Percentiles rank a stretch among this genome's conserved stretches.
phyloP scores from a whole-genome alignment of 2,888 invertebrate species.

The Laothoe populi region DNA sequence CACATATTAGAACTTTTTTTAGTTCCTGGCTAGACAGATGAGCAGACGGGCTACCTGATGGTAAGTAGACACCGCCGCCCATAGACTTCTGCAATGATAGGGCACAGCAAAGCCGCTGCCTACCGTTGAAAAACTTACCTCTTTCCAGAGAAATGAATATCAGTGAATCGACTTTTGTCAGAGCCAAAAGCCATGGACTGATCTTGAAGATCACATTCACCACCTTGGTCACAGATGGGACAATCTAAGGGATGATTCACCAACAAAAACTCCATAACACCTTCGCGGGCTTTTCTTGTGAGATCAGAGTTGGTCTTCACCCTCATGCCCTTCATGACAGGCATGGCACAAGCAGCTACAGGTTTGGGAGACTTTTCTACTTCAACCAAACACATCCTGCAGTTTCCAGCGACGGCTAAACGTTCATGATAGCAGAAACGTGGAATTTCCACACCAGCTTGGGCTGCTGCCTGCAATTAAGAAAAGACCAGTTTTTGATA shows the following conservation, averaged over 20 bases:
- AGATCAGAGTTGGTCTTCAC: conserved; percentile 98
- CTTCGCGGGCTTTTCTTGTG: conserved; percentile 89
- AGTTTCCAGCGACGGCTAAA: conserved; percentile 99
- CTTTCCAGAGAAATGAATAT: conserved; percentile 96
- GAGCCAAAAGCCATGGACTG: conserved; percentile 99
- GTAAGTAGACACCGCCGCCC: too few relatives aligned
- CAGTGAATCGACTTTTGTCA: conserved; percentile 96
- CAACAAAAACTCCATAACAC: conserved; percentile 99
- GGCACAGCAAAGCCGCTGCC: too few relatives aligned
- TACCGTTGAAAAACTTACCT: conserved; percentile 78
- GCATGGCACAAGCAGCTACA: conserved; percentile 99
- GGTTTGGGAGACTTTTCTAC: conserved; percentile 99
- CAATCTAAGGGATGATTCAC: conserved; percentile 99
- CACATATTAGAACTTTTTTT: too few relatives aligned
- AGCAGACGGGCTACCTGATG: too few relatives aligned
- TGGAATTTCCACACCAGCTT: conserved; percentile 98
- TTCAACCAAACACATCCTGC: conserved; percentile 99
- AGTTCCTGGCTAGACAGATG: too few relatives aligned
- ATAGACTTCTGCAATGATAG: too few relatives aligned
- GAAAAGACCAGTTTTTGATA: neutral
- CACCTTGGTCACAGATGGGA: conserved; percentile 99
- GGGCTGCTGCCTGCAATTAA: conserved; percentile 93
- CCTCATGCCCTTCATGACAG: conserved; percentile 99
- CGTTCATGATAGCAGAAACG: conserved; percentile 99
- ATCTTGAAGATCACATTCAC: conserved; percentile 97